Evolutionary conservation across 2,888 invertebrate species (phyloP), one percentile per base, ranked within the genome.

Genomic region (Oegoconia quadripuncta): DNA sequence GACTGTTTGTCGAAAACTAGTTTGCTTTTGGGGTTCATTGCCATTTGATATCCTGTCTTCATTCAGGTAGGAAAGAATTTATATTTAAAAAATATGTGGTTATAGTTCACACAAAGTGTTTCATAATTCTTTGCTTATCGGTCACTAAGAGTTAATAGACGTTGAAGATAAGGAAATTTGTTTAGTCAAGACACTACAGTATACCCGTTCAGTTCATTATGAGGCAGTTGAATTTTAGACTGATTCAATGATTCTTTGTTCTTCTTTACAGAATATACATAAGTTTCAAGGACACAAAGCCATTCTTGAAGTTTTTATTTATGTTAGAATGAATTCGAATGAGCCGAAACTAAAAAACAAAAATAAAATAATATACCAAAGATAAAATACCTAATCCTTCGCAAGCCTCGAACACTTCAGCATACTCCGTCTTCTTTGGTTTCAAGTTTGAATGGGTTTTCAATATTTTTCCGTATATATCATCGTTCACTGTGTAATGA

Each of bases 401-500:
- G 36, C 75, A 74, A 44, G 81, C 80, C 63, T 86, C 79, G 47
- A 68, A 83, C 2, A 84, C 77, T 43, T 87, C 80, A 30, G 76
- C 79, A 46, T 84, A 82, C 45, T 78, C 74, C 25, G 65, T 65
- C 42, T 75, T 66, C 34, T 71, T 64, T 44, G 70, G 64, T 34
- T 50, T 48, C 41, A 69, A 53, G 43, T 64, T 62, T 7, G 62
- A 52, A 44, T 68, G 66, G 12, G 68, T 65, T 62, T 86, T 87
- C 42, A 83, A 56, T 50, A 88, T 81, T 63, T 72, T 81, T 41
- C 86, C 83, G 50, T 88, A 88, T 48, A 87, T 55, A 64, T 86
- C 88, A 35, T 83, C 81, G 45, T 88, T 86, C 48, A 88, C 86
- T 16, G 69, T 77, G 48, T 86, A 86, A 66, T 86, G 74, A n/a